Base-by-base conservation (phyloP, 2,797 vertebrate species). In the Galaxias olidus region DNA sequence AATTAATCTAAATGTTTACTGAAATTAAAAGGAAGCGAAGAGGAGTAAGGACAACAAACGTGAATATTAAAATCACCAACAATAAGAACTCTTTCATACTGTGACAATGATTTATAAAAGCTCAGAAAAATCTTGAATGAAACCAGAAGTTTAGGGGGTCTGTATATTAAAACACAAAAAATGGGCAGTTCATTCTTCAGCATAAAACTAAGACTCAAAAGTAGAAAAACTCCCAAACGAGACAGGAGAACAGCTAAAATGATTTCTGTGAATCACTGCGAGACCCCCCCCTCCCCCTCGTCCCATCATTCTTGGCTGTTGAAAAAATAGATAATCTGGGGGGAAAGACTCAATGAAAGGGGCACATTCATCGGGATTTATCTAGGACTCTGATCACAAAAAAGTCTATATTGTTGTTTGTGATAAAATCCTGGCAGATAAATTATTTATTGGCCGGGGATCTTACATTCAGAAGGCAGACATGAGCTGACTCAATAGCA, bases 371-470 rank as follows among this genome's bases (percentile, higher is more conserved):
- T 51, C 48, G 18, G 60, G 46, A 42, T 42, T 61, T 30, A 62
- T 51, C 60, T 47, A 62, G 41, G 60, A 62, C 60, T 52, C 30
- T 19, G 49, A 41, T 40, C 15, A 12, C 3, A 62, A 43, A 19
- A 61, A 50, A 43, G 10, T 52, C 3, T n/a, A n/a, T n/a, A n/a
- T n/a, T n/a, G n/a, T n/a, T 41, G 59, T 46, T 50, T 20, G 7
- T 68, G 52, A 57, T 56, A 42, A 51, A 62, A 68, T 62, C 59
- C 46, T 63, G 52, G 66, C 53, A 61, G 66, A 62, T 57, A 59
- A 58, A 61, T 49, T 20, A 59, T 15, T 46, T 42, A 53, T 12
- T 64, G 43, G 44, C 45, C 13, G 2, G 12, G 13, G 19, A 61
- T 41, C 12, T 62, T 58, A 19, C n/a, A n/a, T n/a, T n/a, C n/a